Evolutionary conservation across 1,140 invertebrate species (phyloP).

Genomic region (Laupala kohalensis): DNA sequence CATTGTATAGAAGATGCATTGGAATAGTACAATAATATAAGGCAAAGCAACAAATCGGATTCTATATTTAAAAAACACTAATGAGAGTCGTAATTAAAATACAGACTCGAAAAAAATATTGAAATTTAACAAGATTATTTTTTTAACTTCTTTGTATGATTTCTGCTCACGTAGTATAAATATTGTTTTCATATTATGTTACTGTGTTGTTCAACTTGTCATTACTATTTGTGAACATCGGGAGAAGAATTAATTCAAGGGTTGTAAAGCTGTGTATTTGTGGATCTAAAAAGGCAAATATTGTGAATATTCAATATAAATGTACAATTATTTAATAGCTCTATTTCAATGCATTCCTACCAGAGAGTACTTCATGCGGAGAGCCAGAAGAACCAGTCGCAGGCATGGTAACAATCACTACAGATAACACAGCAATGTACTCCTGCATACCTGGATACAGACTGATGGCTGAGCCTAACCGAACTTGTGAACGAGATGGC

Average conservation of each 20-base stretch:
- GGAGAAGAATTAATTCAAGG: not conserved
- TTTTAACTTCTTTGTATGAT: too few species aligned
- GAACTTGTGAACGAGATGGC: constrained; percentile 20
- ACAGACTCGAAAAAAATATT: too few species aligned
- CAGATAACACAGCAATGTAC: constrained; percentile 23
- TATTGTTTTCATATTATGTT: too few species aligned
- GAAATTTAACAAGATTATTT: too few species aligned
- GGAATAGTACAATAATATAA: too few species aligned
- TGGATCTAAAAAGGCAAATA: not conserved
- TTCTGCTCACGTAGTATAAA: too few species aligned
- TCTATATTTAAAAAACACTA: too few species aligned
- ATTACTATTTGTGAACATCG: not conserved
- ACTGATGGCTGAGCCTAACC: constrained; percentile 23
- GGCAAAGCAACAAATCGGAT: too few species aligned
- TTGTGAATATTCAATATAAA: not conserved
- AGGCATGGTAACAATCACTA: constrained; percentile 12
- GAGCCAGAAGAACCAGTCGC: constrained; percentile 21
- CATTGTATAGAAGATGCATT: too few species aligned
- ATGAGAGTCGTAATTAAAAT: too few species aligned
- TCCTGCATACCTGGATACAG: constrained; percentile 28
- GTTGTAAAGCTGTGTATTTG: not conserved
- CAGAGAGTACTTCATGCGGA: constrained; percentile 21
- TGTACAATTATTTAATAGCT: not conserved
- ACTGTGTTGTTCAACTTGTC: too few species aligned
- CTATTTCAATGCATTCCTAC: not conserved